Evolutionary conservation across 2,888 invertebrate genomes (phyloP), one percentile per base, ranked within the genome.

Genomic region (Campoplex capitator): DNA sequence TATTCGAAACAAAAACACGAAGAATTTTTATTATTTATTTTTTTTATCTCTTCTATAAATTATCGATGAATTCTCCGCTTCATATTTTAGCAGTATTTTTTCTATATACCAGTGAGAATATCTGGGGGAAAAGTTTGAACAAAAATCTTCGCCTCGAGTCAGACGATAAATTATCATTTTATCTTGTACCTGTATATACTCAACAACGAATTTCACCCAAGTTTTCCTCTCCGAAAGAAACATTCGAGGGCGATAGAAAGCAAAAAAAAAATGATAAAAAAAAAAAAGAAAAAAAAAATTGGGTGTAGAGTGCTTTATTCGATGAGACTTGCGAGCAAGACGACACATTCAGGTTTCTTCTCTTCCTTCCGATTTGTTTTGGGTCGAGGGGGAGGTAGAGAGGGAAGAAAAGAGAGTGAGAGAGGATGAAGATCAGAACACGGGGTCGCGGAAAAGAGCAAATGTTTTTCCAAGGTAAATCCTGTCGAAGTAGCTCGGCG

Each of bases 281-380:
- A 62, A 73, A 23, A 88, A 87, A 81, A n/a, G n/a, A 73, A 86
- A 73, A 87, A 88, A 88, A 83, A 32, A 62, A 73, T 70, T 51
- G 83, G 80, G 62, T 65, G 78, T 35, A 56, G 65, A 71, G 78
- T 78, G 83, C 81, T 88, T 88, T 74, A 84, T 85, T 80, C 85
- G 75, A 76, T 77, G 85, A 83, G 75, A 45, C 62, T 76, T 74
- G 84, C 86, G 88, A 28, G 85, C 84, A 48, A 84, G 78, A 85
- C 87, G 88, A 86, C 73, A 68, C 45, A 70, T 75, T 83, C 54
- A 13, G 28, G 65, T 28, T 79, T 3, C 62, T 51, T 48, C 58
- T 77, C 86, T 85, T 85, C 83, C 79, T 81, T 78, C 85, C 88
- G 88, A 90, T 89, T 90, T 90, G 88, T 91, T 84, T 86, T 75